Base-by-base conservation (phyloP, 2,888 invertebrate species). In the Geophilus truncorum region DNA sequence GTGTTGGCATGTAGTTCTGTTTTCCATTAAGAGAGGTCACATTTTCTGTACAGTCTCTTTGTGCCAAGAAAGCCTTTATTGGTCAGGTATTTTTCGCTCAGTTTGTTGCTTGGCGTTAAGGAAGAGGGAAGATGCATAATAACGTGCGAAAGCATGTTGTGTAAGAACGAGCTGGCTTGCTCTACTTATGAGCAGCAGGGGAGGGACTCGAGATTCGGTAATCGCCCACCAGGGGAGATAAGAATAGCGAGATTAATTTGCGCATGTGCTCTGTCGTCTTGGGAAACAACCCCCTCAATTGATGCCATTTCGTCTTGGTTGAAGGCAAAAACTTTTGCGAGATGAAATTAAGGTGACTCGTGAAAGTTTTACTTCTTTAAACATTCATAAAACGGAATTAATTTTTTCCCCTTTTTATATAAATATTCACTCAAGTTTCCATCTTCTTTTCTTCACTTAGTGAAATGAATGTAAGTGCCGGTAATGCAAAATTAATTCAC, bases 21-120 rank as follows among this genome's bases (percentile, higher is more conserved):
- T 70, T 70, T 70, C 70, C 70, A 70, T 70, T 70, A 70, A 70
- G 70, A 70, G 70, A 70, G 70, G 70, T 70, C 70, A 70, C 70
- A 70, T 70, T 70, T 70, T 0, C 70, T 25, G 15, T 70, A 25
- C 70, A 25, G 9, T 25, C 12, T 70, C 23, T 70, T 28, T 70
- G 70, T 70, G 70, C 70, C 70, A 70, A 70, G 70, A 70, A 45
- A 25, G 23, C 28, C 70, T 70, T 70, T 70, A 70, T 70, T 70
- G 70, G 70, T 10, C 28, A 70, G 70, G 70, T 70, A 70, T 70
- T 70, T 70, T 70, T 70, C 70, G 28, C 70, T 28, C 70, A 70
- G 12, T 70, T 70, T 28, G 70, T 23, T 25, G 9, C 25, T 28
- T 70, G n/a, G 51, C 28, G 25, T 12, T 25, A 25, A 28, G 45